These are phyloP conservation scores for Andinoacara biseriatus DNA, from an alignment of 2,113 vertebrate genomes.

Conservation along the genomic window DNA sequence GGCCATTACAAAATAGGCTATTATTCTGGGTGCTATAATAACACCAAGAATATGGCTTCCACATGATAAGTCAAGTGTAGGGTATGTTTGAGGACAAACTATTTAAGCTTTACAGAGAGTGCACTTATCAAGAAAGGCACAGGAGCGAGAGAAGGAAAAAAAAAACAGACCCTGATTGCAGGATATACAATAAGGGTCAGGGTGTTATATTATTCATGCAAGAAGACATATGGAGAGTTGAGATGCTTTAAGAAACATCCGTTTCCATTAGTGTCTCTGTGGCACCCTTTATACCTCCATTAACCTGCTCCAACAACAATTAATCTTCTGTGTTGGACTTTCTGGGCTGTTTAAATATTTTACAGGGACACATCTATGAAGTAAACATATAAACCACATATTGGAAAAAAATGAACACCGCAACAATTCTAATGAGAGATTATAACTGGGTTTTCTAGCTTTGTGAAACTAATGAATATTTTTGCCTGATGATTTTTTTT, in stretches of 20 bases:
- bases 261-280: not conserved
- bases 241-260: not conserved
- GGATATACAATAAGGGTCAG: not conserved
- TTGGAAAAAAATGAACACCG: not conserved
- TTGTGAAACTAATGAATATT: not conserved
- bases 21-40: constrained; percentile 26
- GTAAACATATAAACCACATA: not conserved
- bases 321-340: not conserved
- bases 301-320: not conserved
- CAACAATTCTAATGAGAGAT: not conserved
- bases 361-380: not conserved
- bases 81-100: not conserved
- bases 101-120: not conserved
- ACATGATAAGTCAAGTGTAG: not conserved
- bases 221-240: not conserved
- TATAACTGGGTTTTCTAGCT: not conserved
- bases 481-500: not conserved
- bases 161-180: not conserved
- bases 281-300: not conserved
- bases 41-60: constrained; percentile 2
- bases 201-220: not conserved
- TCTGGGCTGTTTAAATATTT: not conserved
- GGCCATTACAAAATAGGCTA: constrained; percentile 44
- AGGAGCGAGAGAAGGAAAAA: not conserved
- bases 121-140: not conserved